Percentiles rank a stretch among this genome's conserved stretches.
These are phyloP conservation scores for Sebastolobus alascanus DNA, from an alignment of 2,797 vertebrate genomes.

Conservation along the genomic window DNA sequence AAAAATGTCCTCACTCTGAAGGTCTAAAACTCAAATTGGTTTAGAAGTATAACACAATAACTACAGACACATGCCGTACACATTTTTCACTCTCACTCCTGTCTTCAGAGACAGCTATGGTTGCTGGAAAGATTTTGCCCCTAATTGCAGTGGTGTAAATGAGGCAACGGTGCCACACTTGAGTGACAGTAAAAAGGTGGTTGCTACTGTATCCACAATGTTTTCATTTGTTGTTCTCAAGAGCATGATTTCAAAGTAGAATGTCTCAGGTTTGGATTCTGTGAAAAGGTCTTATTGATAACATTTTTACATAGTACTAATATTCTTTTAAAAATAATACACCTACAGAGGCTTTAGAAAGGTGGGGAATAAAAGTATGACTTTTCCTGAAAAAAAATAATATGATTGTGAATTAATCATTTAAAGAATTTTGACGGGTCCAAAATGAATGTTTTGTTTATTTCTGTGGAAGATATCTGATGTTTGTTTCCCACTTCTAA, in stretches of 20 bases:
- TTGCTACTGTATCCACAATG: conserved; percentile 20
- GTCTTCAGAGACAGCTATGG: conserved; percentile 14
- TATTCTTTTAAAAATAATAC: too few relatives aligned
- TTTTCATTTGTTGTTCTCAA: conserved; percentile 5
- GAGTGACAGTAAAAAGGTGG: conserved; percentile 17
- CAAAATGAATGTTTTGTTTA: too few relatives aligned
- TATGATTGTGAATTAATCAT: too few relatives aligned
- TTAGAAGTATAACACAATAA: conserved; percentile 46
- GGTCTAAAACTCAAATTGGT: conserved; percentile 38
- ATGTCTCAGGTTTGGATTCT: conserved; percentile 1
- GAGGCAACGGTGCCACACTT: conserved; percentile 12
- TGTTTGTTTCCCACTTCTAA: too few relatives aligned
- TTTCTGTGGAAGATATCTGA: too few relatives aligned
- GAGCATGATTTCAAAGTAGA: conserved; percentile 1
- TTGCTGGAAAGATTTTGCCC: conserved; percentile 21
- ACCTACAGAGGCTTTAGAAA: too few relatives aligned
- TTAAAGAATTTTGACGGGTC: too few relatives aligned
- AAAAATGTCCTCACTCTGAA: conserved; percentile 62
- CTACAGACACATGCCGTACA: conserved; percentile 39
- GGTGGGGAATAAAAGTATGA: too few relatives aligned
- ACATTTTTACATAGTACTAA: too few relatives aligned
- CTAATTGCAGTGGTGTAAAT: conserved; percentile 34
- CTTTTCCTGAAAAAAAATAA: too few relatives aligned
- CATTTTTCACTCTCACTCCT: conserved; percentile 27
- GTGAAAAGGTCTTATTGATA: neutral